Evolutionary conservation across 2,113 vertebrate genomes (phyloP).

Genomic region (Callochromis pleurospilus): DNA sequence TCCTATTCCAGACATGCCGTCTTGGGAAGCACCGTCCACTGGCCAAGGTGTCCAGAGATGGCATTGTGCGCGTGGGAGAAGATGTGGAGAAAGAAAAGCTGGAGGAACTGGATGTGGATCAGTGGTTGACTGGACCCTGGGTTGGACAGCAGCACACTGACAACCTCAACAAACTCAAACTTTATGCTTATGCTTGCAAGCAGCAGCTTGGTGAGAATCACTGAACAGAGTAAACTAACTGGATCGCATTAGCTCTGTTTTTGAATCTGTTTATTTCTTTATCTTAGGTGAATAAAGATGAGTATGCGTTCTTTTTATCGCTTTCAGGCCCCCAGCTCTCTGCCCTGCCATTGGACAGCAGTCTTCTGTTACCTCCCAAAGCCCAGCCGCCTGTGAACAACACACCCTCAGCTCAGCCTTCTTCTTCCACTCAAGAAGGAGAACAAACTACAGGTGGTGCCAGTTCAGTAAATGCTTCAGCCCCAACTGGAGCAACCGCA

Average conservation of each 20-base stretch:
- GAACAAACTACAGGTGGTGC: slow-evolving; percentile 63
- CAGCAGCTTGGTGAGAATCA: slow-evolving; percentile 83
- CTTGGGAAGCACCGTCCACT: slow-evolving; percentile 95
- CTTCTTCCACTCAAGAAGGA: slow-evolving; percentile 58
- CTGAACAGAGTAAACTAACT: background rate
- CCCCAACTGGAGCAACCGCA: slow-evolving; percentile 43
- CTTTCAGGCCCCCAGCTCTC: slow-evolving; percentile 86
- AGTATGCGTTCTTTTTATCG: background rate
- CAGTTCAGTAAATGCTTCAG: slow-evolving; percentile 57
- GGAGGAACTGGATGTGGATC: slow-evolving; percentile 81
- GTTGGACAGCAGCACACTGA: slow-evolving; percentile 81
- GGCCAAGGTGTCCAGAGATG: slow-evolving; percentile 89
- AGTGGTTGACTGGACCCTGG: slow-evolving; percentile 88
- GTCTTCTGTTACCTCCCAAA: slow-evolving; percentile 84
- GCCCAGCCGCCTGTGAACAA: slow-evolving; percentile 64
- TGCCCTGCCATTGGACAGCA: slow-evolving; percentile 84
- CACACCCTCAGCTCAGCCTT: slow-evolving; percentile 58
- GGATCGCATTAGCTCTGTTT: background rate
- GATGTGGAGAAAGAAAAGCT: slow-evolving; percentile 73
- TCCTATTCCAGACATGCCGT: slow-evolving; percentile 81
- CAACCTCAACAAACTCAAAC: slow-evolving; percentile 91
- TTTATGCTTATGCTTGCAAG: slow-evolving; percentile 89
- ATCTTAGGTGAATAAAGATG: background rate
- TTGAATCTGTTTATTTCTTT: background rate
- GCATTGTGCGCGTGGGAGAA: slow-evolving; percentile 85